phyloP scores from a whole-genome alignment of 2,797 vertebrate genomes.

The Lophotriccus pileatus region DNA sequence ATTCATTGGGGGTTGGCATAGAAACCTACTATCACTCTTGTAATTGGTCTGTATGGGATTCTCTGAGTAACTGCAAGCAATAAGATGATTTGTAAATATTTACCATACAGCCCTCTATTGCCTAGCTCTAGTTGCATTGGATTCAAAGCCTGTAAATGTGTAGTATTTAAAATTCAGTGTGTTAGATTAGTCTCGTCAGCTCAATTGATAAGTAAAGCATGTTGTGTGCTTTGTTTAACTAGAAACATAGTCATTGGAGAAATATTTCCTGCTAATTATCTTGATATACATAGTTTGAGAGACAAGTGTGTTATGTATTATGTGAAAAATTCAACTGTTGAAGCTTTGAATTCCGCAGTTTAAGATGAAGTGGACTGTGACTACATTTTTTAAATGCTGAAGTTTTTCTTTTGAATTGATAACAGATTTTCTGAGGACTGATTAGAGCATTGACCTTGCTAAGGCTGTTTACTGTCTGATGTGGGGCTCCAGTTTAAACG shows the following conservation, averaged over 20 bases:
- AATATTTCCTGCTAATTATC: not conserved
- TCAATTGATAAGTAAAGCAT: not conserved
- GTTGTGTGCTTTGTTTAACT: not conserved
- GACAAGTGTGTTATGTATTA: not conserved
- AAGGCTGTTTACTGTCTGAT: conserved; percentile 9
- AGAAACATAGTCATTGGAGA: not conserved
- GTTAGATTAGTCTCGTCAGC: not conserved
- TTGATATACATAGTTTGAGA: not conserved
- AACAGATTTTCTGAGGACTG: not conserved
- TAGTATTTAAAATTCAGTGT: not conserved
- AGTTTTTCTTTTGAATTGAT: not conserved
- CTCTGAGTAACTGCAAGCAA: not conserved
- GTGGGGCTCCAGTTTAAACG: not conserved
- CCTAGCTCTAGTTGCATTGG: not conserved
- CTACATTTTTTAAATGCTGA: not conserved
- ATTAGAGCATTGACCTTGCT: not conserved
- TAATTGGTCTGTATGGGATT: not conserved
- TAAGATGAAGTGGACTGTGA: not conserved
- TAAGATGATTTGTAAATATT: not conserved
- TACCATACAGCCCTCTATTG: not conserved
- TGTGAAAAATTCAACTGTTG: not conserved
- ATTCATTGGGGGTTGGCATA: not conserved
- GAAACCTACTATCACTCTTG: not conserved
- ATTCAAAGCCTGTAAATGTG: fast-evolving
- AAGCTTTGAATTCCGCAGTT: not conserved